Conservation (phyloP, 1,140 invertebrate species). For the Hypsibius dujardini region DNA sequence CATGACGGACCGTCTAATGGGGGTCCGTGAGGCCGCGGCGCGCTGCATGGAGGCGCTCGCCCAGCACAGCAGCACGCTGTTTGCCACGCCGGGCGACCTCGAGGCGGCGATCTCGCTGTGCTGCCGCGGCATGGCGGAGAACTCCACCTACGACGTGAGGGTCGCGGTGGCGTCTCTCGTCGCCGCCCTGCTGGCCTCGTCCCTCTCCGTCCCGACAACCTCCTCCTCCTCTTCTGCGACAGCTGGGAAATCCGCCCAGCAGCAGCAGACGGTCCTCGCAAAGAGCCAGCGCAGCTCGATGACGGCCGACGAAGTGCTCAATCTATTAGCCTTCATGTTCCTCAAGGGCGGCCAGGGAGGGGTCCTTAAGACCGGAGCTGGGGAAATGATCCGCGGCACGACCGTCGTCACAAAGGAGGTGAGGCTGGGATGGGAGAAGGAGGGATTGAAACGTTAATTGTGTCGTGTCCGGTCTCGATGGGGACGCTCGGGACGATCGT, state of each 20-base stretch:
- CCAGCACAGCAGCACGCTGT: neutral
- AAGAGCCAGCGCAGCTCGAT: slow-evolving; percentile 21
- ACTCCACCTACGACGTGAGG: slow-evolving; percentile 81
- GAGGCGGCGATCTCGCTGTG: slow-evolving; percentile 72
- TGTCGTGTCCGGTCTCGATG: too few relatives aligned
- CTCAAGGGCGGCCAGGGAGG: slow-evolving; percentile 69
- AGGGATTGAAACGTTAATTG: too few relatives aligned
- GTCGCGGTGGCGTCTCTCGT: slow-evolving; percentile 76
- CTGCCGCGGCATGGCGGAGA: slow-evolving; percentile 65
- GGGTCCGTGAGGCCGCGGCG: slow-evolving; percentile 62
- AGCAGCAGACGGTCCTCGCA: slow-evolving; percentile 14
- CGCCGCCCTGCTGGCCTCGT: slow-evolving; percentile 37
- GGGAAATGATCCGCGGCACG: slow-evolving; percentile 86
- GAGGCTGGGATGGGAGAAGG: neutral
- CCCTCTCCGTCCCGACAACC: neutral
- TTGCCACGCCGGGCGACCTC: slow-evolving; percentile 53
- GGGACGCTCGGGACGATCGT: too few relatives aligned
- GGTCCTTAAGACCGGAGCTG: slow-evolving; percentile 73
- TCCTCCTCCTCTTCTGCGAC: slow-evolving; percentile 15
- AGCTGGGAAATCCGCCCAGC: slow-evolving; percentile 19
- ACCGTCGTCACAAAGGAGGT: slow-evolving; percentile 81
- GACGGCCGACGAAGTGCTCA: slow-evolving; percentile 60
- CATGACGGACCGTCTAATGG: slow-evolving; percentile 70
- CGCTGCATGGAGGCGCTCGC: slow-evolving; percentile 6
- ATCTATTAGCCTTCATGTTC: slow-evolving; percentile 82